Base-by-base conservation (phyloP, 2,113 vertebrate species). In the Salvelinus fontinalis region DNA sequence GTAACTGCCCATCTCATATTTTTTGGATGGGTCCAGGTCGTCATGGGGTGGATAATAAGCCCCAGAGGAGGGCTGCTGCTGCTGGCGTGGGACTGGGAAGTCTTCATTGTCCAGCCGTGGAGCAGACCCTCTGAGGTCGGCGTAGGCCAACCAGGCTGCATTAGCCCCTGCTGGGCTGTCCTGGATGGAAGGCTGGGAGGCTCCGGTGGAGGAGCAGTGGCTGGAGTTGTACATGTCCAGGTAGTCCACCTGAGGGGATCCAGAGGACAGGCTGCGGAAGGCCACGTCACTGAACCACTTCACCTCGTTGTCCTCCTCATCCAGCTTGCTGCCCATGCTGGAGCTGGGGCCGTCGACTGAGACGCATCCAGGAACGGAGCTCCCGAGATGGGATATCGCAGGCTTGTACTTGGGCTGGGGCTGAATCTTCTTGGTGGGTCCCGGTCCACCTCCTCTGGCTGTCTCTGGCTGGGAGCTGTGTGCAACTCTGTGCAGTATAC, bases 221-320 rank as follows among this genome's bases (percentile, higher is more conserved):
- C 95, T 95, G 71, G 95, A 95, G 90, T 94, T 95, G 89, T 95
- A 96, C 90, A 96, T 93, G 84, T 96, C 95, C 69, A 95, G 92
- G 83, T 89, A 91, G 71, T 91, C 89, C 29, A 88, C 81, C 26
- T 88, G 92, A 57, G 86, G 92, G 73, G 93, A 54, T 18, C 51
- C 51, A 54, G 51, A 94, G 2, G 94, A 95, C 49, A 95, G 89
- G 81, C 93, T 94, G 74, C 75, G 85, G 84, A 94, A 95, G 76
- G 95, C 90, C 67, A 80, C 84, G 73, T 94, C 94, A 3, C 94
- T 94, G 77, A 96, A 91, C 78, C 94, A 95, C 34, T 92, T 95
- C 79, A 95, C 97, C 82, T 97, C 95, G 51, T 90, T 89, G 79
- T 96, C 95, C 20, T 93, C 89, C 60, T 95, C 94, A 83, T 96